A percentile compares a stretch with the other conserved stretches of the same genome.
phyloP scores from a whole-genome alignment of 2,888 invertebrate genomes.

The Ryuthela nishihirai region DNA sequence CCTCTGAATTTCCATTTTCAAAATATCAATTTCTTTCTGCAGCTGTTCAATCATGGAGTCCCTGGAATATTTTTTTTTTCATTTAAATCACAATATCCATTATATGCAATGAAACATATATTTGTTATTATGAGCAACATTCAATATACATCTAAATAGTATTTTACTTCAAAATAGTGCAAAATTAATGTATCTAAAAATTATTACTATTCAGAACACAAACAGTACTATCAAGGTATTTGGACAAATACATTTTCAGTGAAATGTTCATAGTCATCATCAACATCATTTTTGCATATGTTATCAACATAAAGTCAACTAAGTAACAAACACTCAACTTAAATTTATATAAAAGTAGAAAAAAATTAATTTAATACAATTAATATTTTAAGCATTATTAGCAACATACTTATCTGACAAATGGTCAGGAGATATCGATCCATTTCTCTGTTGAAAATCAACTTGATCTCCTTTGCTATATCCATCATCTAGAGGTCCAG shows the following conservation, averaged over 20 bases:
- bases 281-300: too few relatives aligned
- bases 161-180: too few relatives aligned
- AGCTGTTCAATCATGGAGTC: conserved; percentile 76
- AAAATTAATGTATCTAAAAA: too few relatives aligned
- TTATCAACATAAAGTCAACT: too few relatives aligned
- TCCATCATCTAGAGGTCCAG: conserved; percentile 31
- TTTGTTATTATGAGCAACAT: too few relatives aligned
- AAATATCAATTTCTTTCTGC: conserved; percentile 51
- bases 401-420: conserved; percentile 53
- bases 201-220: too few relatives aligned
- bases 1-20: conserved; percentile 66
- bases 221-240: too few relatives aligned
- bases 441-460: conserved; percentile 48
- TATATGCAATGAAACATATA: too few relatives aligned
- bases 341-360: neutral
- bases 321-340: neutral
- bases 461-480: conserved; percentile 29
- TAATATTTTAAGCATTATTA: conserved; percentile 44
- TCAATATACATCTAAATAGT: too few relatives aligned
- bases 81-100: too few relatives aligned
- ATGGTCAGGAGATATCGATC: conserved; percentile 55
- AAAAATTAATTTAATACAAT: neutral
- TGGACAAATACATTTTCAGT: too few relatives aligned
- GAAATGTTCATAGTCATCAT: too few relatives aligned
- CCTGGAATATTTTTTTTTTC: conserved; percentile 54